phyloP scores from a whole-genome alignment of 2,797 vertebrate genomes.

The Champsocephalus gunnari region DNA sequence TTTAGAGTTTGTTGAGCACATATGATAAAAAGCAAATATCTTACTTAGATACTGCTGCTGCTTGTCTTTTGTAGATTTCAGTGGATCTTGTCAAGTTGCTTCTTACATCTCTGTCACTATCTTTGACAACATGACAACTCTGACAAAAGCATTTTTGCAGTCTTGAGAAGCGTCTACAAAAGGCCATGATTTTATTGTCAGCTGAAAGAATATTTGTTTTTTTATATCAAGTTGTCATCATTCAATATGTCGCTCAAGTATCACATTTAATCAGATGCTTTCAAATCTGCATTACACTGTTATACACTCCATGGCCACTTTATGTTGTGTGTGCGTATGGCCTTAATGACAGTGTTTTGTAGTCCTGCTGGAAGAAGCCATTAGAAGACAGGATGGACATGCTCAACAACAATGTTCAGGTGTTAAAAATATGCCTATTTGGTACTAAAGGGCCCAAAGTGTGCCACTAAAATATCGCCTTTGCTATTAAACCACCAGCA shows the following conservation, averaged over 20 bases:
- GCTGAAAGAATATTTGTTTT: constrained; percentile 18
- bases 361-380: constrained; percentile 65
- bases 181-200: constrained; percentile 13
- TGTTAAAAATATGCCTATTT: neutral
- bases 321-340: too few species aligned
- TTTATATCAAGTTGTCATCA: constrained; percentile 7
- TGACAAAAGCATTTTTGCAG: constrained; percentile 13
- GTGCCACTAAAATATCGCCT: too few species aligned
- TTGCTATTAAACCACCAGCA: neutral
- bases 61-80: constrained; percentile 9
- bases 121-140: constrained; percentile 28
- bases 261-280: constrained; percentile 12
- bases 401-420: too few species aligned
- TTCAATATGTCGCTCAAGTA: neutral
- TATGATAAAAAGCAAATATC: constrained; percentile 7
- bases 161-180: constrained; percentile 2
- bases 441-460: too few species aligned
- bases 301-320: neutral
- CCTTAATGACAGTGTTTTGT: constrained; percentile 20
- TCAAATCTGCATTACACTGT: neutral
- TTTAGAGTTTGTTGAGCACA: constrained; percentile 26
- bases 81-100: constrained; percentile 2
- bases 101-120: neutral
- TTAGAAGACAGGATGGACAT: constrained; percentile 56
- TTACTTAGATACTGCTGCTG: constrained; percentile 8